phyloP scores from a whole-genome alignment of 2,888 invertebrate genomes.

The Dendrolimus pini region DNA sequence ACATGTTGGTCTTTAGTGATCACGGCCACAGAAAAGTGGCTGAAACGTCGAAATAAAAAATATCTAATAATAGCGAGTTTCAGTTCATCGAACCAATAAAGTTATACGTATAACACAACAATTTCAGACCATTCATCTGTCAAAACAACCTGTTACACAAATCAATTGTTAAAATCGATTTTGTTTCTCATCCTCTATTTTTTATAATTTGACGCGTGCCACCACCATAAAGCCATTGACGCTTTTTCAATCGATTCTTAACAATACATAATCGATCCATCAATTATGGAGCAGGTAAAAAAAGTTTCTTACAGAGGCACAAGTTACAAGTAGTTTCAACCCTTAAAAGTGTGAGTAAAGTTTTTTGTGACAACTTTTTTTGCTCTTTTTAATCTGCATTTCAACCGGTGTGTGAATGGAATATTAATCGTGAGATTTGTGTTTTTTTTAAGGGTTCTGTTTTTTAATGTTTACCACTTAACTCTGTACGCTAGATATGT shows the following conservation, averaged over 20 bases:
- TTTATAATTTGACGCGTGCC: slow-evolving; percentile 24
- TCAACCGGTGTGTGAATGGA: slow-evolving; percentile 40
- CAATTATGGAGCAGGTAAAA: slow-evolving; percentile 21
- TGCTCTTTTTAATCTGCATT: slow-evolving; percentile 16
- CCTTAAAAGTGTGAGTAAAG: slow-evolving; percentile 10
- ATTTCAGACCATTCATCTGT: too few species aligned
- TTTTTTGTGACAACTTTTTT: slow-evolving; percentile 25
- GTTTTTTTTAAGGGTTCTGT: slow-evolving; percentile 20
- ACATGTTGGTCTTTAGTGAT: too few species aligned
- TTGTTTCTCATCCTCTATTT: background rate
- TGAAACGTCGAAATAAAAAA: too few species aligned
- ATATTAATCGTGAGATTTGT: slow-evolving; percentile 26
- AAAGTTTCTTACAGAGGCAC: slow-evolving; percentile 10
- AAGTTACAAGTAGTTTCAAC: too few species aligned
- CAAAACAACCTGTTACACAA: background rate
- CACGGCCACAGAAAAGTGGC: too few species aligned
- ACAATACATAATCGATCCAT: slow-evolving; percentile 21
- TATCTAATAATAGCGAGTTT: too few species aligned
- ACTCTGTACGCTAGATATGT: slow-evolving; percentile 41
- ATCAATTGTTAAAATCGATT: background rate
- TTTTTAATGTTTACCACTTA: slow-evolving; percentile 38
- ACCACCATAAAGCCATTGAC: slow-evolving; percentile 1
- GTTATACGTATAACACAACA: too few species aligned
- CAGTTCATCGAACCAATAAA: too few species aligned
- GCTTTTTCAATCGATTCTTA: slow-evolving; percentile 10